Base-by-base conservation (phyloP, 1,140 invertebrate genomes). In the Aradophagus sp. region DNA sequence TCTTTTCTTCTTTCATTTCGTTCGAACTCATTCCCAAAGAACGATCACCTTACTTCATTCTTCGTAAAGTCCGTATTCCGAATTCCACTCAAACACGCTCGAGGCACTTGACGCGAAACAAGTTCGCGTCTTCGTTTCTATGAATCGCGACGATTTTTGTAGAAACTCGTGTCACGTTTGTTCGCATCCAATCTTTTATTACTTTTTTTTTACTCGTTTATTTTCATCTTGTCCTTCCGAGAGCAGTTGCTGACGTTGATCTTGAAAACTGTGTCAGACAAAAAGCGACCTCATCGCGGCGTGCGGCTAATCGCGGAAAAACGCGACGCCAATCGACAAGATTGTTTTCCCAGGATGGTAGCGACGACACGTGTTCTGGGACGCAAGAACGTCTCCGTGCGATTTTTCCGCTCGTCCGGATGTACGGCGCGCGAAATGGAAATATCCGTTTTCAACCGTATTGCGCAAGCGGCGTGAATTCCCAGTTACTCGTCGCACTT, bases 301-400 rank as follows among this genome's bases (percentile, higher is more conserved):
- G n/a, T n/a, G n/a, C n/a, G n/a, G 32, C 39, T 63, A 63, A 53
- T 50, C 32, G 39, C 41, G 8, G 45, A 53, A 66, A 56, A 65
- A 65, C 39, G 11, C 31, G 39, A 35, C 29, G 20, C 42, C 61
- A 36, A 35, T 59, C 59, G 34, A 47, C 47, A 14, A 50, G 61
- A 56, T 59, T 48, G 48, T 65, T 55, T 53, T 32, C 14, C 11
- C 16, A 5, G 41, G 32, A 52, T 34, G 52, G 27, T 63, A 36
- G 45, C 12, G 36, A 58, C 36, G 56, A 72, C 77, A 77, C 77
- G 75, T 77, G 79, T 74, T 59, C 47, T 26, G 2, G 20, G 47
- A 69, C 45, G 29, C 62, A 73, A 75, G 41, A 63, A 77, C n/a
- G 62, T 39, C 53, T 29, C 31, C 65, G 74, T 80, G 76, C 78